These are phyloP conservation scores for Smutsia gigantea DNA, from an alignment of 2,797 vertebrate species.

Conservation along the genomic window DNA sequence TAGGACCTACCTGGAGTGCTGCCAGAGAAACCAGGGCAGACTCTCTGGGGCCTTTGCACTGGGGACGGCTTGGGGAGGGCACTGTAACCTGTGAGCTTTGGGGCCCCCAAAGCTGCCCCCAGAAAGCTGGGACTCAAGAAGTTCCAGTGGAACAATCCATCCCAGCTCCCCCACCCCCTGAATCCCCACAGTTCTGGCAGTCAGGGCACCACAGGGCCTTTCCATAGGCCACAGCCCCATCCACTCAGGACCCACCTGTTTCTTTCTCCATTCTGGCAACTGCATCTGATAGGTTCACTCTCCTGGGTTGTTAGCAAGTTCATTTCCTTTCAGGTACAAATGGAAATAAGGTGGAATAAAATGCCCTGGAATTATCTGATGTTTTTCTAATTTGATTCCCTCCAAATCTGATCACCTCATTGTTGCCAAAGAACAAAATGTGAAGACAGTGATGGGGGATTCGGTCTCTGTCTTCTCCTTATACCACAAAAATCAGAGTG, in stretches of 20 bases:
- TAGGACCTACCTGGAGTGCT: not conserved
- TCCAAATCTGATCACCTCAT: not conserved
- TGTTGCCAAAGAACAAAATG: not conserved
- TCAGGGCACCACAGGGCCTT: no score
- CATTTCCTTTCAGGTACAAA: not conserved
- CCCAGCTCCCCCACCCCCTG: not conserved
- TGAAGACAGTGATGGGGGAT: not conserved
- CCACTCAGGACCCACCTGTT: accelerated
- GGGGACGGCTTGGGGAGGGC: not conserved
- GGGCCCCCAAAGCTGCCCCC: not conserved
- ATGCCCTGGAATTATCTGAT: not conserved
- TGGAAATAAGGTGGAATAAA: not conserved
- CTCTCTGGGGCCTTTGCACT: not conserved
- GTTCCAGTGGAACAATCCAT: not conserved
- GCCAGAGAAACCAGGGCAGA: not conserved
- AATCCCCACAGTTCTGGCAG: no score
- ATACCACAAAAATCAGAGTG: not conserved
- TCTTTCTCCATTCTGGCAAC: not conserved
- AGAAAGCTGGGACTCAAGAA: not conserved
- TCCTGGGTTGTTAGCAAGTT: not conserved
- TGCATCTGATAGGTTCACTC: not conserved
- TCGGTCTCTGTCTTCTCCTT: not conserved
- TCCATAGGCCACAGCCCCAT: accelerated
- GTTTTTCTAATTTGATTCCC: not conserved
- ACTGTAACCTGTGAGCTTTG: not conserved